Percentiles rank a stretch among this genome's conserved stretches.
Conservation (phyloP, 2,888 invertebrate species). For the Lysandra bellargus region DNA sequence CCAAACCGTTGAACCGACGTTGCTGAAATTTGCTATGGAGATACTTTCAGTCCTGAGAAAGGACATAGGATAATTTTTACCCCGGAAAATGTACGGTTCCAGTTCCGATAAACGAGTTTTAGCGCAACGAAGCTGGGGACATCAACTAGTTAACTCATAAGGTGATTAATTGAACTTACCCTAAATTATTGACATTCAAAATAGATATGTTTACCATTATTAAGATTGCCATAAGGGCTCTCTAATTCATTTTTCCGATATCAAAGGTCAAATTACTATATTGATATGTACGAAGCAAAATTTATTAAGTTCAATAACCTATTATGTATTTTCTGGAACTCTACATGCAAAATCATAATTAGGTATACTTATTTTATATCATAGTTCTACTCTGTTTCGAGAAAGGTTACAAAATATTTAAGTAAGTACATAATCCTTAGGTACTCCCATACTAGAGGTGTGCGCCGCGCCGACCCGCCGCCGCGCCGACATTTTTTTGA, state of each 20-base stretch:
- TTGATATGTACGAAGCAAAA: background rate
- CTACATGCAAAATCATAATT: background rate
- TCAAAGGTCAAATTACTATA: background rate
- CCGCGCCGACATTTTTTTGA: too few species aligned
- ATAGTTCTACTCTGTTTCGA: too few species aligned
- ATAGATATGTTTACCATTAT: background rate
- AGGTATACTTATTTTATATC: too few species aligned
- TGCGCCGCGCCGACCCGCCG: too few species aligned
- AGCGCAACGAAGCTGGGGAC: too few species aligned
- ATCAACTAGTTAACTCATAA: background rate
- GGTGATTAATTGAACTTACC: background rate
- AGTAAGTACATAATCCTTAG: background rate
- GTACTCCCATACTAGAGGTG: too few species aligned
- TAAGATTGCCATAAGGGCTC: background rate
- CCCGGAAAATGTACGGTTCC: too few species aligned
- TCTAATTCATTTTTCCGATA: background rate
- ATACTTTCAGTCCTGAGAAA: too few species aligned
- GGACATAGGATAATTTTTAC: too few species aligned
- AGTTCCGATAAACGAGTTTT: too few species aligned
- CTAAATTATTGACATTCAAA: background rate
- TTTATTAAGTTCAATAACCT: background rate
- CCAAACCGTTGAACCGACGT: too few species aligned
- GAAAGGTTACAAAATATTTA: background rate
- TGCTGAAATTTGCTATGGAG: too few species aligned
- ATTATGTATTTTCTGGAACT: background rate